These are phyloP conservation scores for Zaprionus africanus DNA, from an alignment of 1,140 invertebrate genomes.

Conservation along the genomic window DNA sequence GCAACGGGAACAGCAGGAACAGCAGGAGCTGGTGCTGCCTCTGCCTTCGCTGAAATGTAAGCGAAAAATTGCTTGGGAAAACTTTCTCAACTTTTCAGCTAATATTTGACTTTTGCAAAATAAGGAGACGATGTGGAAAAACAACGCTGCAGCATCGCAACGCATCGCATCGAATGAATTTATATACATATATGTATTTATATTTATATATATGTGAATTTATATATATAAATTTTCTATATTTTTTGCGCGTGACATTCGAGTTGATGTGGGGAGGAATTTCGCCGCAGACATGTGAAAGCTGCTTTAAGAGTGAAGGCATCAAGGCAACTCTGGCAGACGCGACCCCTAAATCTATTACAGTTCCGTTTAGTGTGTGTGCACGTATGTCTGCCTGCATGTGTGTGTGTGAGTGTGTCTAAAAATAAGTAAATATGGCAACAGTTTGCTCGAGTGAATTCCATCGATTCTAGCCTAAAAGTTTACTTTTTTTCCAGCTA, in stretches of 20 bases:
- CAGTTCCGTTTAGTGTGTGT: slow-evolving; percentile 11
- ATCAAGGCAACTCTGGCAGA: slow-evolving; percentile 21
- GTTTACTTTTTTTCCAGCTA: slow-evolving; percentile 26
- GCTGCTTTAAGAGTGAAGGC: slow-evolving; percentile 28
- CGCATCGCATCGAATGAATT: slow-evolving; percentile 55
- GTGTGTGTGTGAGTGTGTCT: slow-evolving; percentile 5
- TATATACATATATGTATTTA: slow-evolving; percentile 25
- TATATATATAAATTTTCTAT: slow-evolving; percentile 57
- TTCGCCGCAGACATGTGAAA: slow-evolving; percentile 24
- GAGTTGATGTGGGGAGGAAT: slow-evolving; percentile 58
- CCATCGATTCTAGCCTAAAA: slow-evolving; percentile 55
- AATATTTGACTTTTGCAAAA: slow-evolving; percentile 82
- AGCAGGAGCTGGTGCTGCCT: slow-evolving; percentile 27
- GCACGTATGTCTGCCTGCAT: background rate
- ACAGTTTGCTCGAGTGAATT: slow-evolving; percentile 38
- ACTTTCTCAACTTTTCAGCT: slow-evolving; percentile 83
- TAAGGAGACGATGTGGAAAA: slow-evolving; percentile 82
- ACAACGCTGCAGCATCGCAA: slow-evolving; percentile 61
- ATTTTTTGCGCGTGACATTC: slow-evolving; percentile 61
- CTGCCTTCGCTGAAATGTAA: slow-evolving; percentile 68
- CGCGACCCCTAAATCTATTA: slow-evolving; percentile 35
- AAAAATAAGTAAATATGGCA: slow-evolving; percentile 45
- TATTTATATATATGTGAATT: slow-evolving; percentile 32
- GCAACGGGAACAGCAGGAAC: slow-evolving; percentile 13
- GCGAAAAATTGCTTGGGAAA: slow-evolving; percentile 82